Conservation (phyloP, 2,888 invertebrate genomes). For the Terebella lapidaria region DNA sequence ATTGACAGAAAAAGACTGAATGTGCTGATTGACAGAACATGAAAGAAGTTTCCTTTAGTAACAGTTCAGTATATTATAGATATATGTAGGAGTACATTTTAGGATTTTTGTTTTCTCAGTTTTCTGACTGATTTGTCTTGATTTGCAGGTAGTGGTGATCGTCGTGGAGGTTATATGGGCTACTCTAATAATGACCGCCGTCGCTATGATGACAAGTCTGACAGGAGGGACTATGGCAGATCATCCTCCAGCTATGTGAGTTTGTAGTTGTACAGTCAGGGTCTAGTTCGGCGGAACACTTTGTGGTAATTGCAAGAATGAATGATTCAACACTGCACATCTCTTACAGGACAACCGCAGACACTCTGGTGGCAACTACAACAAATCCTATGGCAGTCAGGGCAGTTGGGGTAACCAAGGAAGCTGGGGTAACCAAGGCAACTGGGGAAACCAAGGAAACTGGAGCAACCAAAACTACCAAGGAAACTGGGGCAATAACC, state of each 20-base stretch:
- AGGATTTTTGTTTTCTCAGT: background rate
- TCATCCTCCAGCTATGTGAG: background rate
- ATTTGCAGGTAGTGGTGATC: conserved; percentile 4
- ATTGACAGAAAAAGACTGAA: conserved; percentile 16
- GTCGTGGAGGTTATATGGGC: conserved; percentile 22
- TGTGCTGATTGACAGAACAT: background rate
- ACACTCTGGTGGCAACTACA: background rate
- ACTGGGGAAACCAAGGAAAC: conserved; percentile 8
- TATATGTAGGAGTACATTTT: no score
- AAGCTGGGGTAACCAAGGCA: conserved; percentile 15
- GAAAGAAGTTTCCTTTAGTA: background rate
- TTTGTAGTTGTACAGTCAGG: background rate
- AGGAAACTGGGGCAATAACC: conserved; percentile 16
- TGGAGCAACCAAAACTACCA: conserved; percentile 12
- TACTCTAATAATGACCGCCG: conserved; percentile 19
- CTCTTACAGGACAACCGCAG: background rate
- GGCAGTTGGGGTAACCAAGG: conserved; percentile 9
- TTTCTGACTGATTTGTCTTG: background rate
- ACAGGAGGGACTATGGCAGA: background rate
- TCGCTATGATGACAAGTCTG: conserved; percentile 11
- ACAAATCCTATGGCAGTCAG: background rate
- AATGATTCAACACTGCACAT: background rate
- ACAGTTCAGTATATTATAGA: background rate
- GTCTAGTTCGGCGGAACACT: background rate
- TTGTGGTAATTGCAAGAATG: background rate